phyloP scores from a whole-genome alignment of 2,113 vertebrate genomes.

The Nannospalax galili region DNA sequence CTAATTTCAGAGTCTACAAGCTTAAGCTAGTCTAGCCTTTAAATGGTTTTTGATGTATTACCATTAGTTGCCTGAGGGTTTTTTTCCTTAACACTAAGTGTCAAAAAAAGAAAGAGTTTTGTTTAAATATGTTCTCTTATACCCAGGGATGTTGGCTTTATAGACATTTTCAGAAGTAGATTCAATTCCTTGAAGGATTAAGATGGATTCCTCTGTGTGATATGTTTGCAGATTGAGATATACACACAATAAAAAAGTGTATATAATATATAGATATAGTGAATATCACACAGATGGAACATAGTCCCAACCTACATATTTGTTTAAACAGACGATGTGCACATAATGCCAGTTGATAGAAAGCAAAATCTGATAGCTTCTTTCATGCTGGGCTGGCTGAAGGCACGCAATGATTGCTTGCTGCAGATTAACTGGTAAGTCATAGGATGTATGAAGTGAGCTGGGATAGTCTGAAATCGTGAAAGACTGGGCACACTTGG shows the following conservation, averaged over 20 bases:
- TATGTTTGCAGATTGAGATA: background rate
- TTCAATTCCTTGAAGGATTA: background rate
- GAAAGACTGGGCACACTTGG: background rate
- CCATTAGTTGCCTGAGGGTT: background rate
- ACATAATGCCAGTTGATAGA: slow-evolving; percentile 17
- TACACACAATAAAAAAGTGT: background rate
- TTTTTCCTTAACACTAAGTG: background rate
- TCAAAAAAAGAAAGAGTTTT: background rate
- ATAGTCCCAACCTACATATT: slow-evolving; percentile 12
- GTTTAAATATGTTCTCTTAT: background rate
- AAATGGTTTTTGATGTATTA: background rate
- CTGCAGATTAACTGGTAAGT: background rate
- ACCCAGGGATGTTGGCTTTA: background rate
- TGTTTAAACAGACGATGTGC: slow-evolving; percentile 20
- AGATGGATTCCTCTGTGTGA: background rate
- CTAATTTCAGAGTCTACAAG: background rate
- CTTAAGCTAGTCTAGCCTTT: background rate
- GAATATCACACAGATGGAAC: background rate
- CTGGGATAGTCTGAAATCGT: background rate
- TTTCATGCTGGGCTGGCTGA: background rate
- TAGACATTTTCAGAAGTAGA: background rate
- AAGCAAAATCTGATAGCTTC: background rate
- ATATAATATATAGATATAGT: no score
- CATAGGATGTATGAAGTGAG: background rate
- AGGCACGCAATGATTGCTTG: background rate